Conservation (phyloP, 2,113 vertebrate genomes). For the Oreotrochilus melanogaster region DNA sequence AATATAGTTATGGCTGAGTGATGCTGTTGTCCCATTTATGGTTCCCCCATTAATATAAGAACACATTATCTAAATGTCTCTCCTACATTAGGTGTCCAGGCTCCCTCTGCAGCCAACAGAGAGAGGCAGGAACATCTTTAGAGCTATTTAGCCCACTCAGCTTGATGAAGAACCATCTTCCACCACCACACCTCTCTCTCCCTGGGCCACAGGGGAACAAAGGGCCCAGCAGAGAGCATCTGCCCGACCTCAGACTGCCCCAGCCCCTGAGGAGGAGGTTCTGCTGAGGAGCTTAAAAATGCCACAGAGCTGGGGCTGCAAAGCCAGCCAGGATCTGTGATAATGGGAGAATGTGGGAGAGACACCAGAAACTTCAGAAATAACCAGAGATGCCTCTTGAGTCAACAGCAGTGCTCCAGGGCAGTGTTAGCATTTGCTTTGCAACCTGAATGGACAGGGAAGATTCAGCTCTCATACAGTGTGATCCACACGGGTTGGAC, state of each 20-base stretch:
- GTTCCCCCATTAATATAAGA: background rate
- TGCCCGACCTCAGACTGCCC: background rate
- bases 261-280: background rate
- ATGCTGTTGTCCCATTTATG: background rate
- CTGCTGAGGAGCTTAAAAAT: background rate
- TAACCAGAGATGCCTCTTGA: background rate
- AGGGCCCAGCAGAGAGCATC: background rate
- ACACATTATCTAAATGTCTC: background rate
- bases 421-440: background rate
- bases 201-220: background rate
- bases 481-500: rapidly evolving
- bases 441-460: background rate
- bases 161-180: background rate
- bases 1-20: background rate
- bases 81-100: background rate
- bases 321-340: background rate
- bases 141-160: background rate
- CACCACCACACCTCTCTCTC: background rate
- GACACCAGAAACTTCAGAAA: background rate
- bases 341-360: background rate
- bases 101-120: background rate
- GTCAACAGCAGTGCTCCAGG: background rate
- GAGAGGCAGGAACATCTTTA: background rate
- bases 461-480: background rate
- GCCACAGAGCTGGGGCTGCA: background rate